Conservation (phyloP, 2,797 vertebrate genomes). For the Anolis apletophallus region DNA sequence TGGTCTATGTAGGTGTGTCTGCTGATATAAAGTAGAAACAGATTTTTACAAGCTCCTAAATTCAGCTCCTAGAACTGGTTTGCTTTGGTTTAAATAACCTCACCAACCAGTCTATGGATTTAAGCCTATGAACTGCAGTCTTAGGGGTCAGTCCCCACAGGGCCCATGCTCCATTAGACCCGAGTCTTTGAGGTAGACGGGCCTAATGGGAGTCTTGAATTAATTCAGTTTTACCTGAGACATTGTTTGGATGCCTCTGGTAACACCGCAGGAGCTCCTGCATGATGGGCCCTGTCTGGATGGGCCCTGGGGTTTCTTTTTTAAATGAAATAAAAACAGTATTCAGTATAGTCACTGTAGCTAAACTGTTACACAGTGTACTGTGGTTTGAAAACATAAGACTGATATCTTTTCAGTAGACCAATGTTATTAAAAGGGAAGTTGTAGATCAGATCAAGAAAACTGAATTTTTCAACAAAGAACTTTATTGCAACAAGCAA, state of each 20-base stretch:
- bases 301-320: background rate
- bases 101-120: background rate
- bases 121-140: background rate
- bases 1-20: background rate
- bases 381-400: background rate
- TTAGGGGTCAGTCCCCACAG: background rate
- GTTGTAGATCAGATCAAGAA: constrained; percentile 5
- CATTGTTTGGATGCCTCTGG: no score
- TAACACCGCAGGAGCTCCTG: no score
- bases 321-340: background rate
- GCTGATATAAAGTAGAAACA: background rate
- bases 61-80: background rate
- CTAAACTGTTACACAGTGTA: background rate
- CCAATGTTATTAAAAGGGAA: background rate
- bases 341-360: background rate
- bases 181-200: no score
- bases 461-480: background rate
- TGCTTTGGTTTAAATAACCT: background rate
- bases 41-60: background rate
- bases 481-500: background rate
- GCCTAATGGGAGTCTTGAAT: no score
- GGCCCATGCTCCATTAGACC: no score
- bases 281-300: no score
- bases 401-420: background rate
- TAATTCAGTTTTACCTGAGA: no score